Conservation (phyloP, 2,797 vertebrate species). For the Pangasius djambal region DNA sequence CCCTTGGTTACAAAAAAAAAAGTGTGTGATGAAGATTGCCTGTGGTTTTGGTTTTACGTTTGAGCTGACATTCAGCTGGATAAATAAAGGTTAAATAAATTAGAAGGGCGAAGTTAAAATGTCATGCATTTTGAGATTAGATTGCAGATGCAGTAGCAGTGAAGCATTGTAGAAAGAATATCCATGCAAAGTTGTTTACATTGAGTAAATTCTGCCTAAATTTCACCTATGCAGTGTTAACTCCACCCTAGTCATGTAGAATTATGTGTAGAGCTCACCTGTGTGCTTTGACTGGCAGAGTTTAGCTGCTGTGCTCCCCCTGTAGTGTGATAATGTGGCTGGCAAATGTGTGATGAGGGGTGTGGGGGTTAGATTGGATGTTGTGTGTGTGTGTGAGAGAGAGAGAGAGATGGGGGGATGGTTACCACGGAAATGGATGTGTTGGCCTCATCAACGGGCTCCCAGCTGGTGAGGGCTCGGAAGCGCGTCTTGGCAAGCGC, state of each 20-base stretch:
- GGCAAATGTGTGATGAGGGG: conserved; percentile 61
- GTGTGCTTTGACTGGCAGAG: conserved; percentile 53
- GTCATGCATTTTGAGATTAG: conserved; percentile 40
- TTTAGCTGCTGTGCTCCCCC: conserved; percentile 52
- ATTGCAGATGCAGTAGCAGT: conserved; percentile 15
- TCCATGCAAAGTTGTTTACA: conserved; percentile 18
- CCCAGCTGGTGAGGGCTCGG: conserved; percentile 85
- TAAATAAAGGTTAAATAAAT: conserved; percentile 49
- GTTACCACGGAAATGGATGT: conserved; percentile 86
- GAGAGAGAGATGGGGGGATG: conserved; percentile 59
- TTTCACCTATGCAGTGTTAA: conserved; percentile 45
- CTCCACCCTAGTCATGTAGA: conserved; percentile 40
- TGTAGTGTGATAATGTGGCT: conserved; percentile 61
- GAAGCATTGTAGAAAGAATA: background rate
- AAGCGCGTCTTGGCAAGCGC: conserved; percentile 81
- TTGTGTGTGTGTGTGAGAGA: conserved; percentile 44
- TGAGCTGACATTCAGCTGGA: conserved; percentile 34
- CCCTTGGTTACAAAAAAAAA: conserved; percentile 36
- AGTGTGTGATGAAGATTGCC: background rate
- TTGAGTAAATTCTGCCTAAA: conserved; percentile 23
- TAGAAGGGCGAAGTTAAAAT: conserved; percentile 41
- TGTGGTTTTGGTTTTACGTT: conserved; percentile 37
- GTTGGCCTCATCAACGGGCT: conserved; percentile 83
- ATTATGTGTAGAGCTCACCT: conserved; percentile 53
- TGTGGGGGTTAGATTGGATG: conserved; percentile 60